Base-by-base conservation (phyloP, 2,888 invertebrate species). In the Calliphora vomitoria region DNA sequence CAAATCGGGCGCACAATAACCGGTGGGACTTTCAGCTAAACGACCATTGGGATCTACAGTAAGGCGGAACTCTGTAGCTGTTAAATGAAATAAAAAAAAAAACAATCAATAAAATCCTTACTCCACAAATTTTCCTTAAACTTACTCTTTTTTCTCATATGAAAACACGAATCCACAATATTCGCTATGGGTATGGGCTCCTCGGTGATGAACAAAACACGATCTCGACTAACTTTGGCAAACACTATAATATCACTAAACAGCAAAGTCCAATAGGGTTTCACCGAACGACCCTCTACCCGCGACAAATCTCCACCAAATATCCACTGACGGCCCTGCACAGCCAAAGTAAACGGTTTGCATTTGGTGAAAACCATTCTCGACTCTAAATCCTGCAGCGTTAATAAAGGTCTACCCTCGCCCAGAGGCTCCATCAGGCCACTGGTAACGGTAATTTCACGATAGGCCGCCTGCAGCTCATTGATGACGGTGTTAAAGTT, bases 311-410 rank as follows among this genome's bases (percentile, higher is more conserved):
- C 97, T 0, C 98, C 97, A 6, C 97, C 98, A 90, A 98, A 98
- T 83, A 98, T 97, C 98, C 98, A 98, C 93, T 97, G 97, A 74
- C 98, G 95, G 38, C 97, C 97, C 74, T 97, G 96, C 90, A 97
- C 96, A 91, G 96, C 97, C 92, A 98, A 94, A 76, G 97, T 96
- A 93, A 98, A 98, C 76, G 98, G 97, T 95, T 97, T 97, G 95
- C 97, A 98, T 94, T 97, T 96, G 91, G 98, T 98, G 94, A 98
- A 98, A 90, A 98, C 98, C 93, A 98, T 95, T 91, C 98, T 95
- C 91, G 97, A 97, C 93, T 98, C 98, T 89, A 98, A 95, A 93
- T 98, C 98, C 91, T 97, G 97, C 75, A 98, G 95, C 15, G 97
- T 97, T 6, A 98, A 94, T 86, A 98, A 92, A 0, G 97, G 97